These are phyloP conservation scores for Heliornis fulica DNA, from an alignment of 2,113 vertebrate genomes.

Conservation along the genomic window DNA sequence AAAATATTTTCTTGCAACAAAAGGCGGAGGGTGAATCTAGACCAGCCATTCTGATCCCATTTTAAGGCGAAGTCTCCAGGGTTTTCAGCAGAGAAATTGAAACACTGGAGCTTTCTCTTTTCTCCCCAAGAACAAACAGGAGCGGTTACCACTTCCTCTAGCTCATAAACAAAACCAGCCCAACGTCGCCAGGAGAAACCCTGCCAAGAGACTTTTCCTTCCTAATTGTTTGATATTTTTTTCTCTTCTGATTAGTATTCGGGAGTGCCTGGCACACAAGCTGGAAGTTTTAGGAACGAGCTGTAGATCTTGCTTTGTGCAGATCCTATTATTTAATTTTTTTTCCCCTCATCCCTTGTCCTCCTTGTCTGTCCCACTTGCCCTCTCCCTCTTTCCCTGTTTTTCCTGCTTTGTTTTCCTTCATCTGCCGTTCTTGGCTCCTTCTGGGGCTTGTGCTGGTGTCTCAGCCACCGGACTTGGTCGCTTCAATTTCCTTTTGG, in stretches of 20 bases:
- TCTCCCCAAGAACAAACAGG: constrained; percentile 69
- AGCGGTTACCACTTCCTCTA: constrained; percentile 71
- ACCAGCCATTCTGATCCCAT: background rate
- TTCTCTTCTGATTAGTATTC: constrained; percentile 56
- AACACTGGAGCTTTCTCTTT: constrained; percentile 47
- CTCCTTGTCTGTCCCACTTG: background rate
- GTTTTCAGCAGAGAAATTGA: constrained; percentile 9
- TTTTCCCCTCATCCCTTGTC: background rate
- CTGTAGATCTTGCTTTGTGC: background rate
- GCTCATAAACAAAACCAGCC: constrained; percentile 69
- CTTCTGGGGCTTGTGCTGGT: background rate
- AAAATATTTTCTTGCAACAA: constrained; percentile 28
- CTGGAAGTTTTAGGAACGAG: background rate
- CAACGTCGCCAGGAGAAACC: constrained; percentile 53
- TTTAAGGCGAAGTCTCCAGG: constrained; percentile 46
- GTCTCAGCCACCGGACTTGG: background rate
- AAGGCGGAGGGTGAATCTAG: constrained; percentile 38
- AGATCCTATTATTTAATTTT: background rate
- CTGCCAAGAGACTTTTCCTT: constrained; percentile 66
- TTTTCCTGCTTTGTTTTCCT: background rate
- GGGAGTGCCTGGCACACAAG: background rate
- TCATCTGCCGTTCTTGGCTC: background rate
- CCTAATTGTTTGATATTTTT: constrained; percentile 39
- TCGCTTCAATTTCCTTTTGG: background rate
- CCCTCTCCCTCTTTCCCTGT: background rate